These are phyloP conservation scores for Exaiptasia diaphana DNA, from an alignment of 64 coral and sea anemone genomes.

Conservation along the genomic window DNA sequence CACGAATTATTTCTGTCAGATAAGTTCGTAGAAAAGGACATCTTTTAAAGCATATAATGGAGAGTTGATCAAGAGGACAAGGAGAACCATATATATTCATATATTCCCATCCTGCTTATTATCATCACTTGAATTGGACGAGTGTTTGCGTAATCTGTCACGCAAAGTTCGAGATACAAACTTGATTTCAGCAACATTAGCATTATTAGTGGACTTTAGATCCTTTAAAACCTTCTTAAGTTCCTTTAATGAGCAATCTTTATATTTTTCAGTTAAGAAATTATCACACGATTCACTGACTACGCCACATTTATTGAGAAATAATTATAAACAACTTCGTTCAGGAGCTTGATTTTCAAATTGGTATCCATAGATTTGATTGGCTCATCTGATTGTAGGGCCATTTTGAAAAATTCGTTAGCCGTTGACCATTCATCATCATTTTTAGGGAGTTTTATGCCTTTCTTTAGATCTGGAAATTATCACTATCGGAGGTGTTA, in stretches of 20 bases:
- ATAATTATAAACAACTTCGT: constrained; percentile 36
- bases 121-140: background rate
- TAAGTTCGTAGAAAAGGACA: background rate
- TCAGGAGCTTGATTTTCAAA: constrained; percentile 37
- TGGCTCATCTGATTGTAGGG: constrained; percentile 23
- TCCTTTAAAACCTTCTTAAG: constrained; percentile 23
- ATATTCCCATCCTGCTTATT: no score
- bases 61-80: no score
- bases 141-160: constrained; percentile 6
- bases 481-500: background rate
- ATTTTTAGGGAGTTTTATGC: constrained; percentile 40
- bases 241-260: background rate
- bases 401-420: constrained; percentile 46
- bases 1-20: background rate
- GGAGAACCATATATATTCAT: no score
- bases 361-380: constrained; percentile 35
- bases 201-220: constrained; percentile 23
- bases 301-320: constrained; percentile 15
- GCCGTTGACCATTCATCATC: constrained; percentile 45
- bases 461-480: constrained; percentile 6
- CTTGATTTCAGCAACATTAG: constrained; percentile 1
- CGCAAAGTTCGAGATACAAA: constrained; percentile 11
- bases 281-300: background rate
- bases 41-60: background rate
- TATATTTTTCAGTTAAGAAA: constrained; percentile 8